Conservation (phyloP, 2,113 vertebrate species). For the Otocyon megalotis region DNA sequence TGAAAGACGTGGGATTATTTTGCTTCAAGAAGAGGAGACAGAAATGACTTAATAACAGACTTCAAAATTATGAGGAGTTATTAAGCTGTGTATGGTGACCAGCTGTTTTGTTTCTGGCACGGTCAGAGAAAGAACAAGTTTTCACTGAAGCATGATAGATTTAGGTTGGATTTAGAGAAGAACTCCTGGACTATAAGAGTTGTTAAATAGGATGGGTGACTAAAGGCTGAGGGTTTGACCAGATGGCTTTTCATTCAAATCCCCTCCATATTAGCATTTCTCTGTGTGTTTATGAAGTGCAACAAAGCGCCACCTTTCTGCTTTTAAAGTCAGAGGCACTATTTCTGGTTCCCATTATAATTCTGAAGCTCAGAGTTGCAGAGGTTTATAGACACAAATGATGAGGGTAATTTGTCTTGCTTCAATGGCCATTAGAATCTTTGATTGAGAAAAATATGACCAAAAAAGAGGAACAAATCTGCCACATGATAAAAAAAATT, state of each 20-base stretch:
- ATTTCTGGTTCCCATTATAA: conserved; percentile 82
- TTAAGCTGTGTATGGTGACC: conserved; percentile 82
- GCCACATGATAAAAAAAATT: conserved; percentile 55
- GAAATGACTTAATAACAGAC: conserved; percentile 84
- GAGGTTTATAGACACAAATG: conserved; percentile 76
- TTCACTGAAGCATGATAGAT: conserved; percentile 57
- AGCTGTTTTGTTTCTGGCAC: conserved; percentile 80
- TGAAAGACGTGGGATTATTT: conserved; percentile 82
- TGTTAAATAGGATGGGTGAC: not conserved
- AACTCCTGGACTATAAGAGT: not conserved
- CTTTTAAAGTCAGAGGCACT: conserved; percentile 77
- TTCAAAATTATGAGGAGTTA: conserved; percentile 81
- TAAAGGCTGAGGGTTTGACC: not conserved
- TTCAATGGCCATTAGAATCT: conserved; percentile 79
- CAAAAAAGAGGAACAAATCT: conserved; percentile 66
- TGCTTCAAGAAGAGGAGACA: conserved; percentile 80
- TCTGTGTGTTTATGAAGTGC: conserved; percentile 41
- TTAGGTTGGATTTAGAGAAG: conserved; percentile 73
- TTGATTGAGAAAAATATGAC: conserved; percentile 80
- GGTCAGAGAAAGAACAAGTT: conserved; percentile 31
- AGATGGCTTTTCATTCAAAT: conserved; percentile 27
- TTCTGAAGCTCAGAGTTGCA: conserved; percentile 73
- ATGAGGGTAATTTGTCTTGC: conserved; percentile 82
- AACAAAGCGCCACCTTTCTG: conserved; percentile 66
- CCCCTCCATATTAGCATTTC: not conserved